Base-by-base conservation (phyloP, 1,140 invertebrate species). In the Acyrthosiphon pisum region DNA sequence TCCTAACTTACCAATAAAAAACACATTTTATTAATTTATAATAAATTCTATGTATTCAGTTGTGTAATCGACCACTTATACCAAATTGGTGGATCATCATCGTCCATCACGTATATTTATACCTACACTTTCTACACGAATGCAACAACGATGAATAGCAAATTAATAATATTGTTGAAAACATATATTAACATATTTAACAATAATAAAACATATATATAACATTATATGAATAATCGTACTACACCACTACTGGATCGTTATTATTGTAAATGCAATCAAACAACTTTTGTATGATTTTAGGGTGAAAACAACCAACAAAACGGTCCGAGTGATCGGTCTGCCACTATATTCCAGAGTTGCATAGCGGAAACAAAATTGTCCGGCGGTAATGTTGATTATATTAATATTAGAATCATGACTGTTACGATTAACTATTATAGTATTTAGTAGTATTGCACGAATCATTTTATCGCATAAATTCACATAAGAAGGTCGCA, bases 361-460 rank as follows among this genome's bases (percentile, higher is more conserved):
- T 90, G 89, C 89, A 90, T 90, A 41, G 9, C 89, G 8, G 89
- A 90, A 68, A 90, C 89, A 41, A 90, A 90, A 6, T n/a, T 90
- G 23, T 90, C 89, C 11, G 89, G 89, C 1, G 89, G 89, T 90
- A 90, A 90, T 44, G 11, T 26, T 41, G 2, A 44, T 44, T 44
- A 81, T 81, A 35, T 81, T 81, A 20, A 81, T 84, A 84, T 84
- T 30, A 0, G 26, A 44, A 84, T 23, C 8, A 37, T 8, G 26
- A 84, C 0, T 14, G 9, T 68, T 68, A 68, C 30, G 30, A 68
- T 68, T 30, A n/a, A 68, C 14, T 68, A 30, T 60, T 2, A 41
- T 7, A 46, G 44, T 46, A 9, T 46, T 46, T 60, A 60, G 9
- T 14, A 60, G 30, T 11, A 60, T 14, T 60, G 9, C 56, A 60